These are phyloP conservation scores for Thalassaphorura encarpata DNA, from an alignment of 1,140 invertebrate species.

Conservation along the genomic window DNA sequence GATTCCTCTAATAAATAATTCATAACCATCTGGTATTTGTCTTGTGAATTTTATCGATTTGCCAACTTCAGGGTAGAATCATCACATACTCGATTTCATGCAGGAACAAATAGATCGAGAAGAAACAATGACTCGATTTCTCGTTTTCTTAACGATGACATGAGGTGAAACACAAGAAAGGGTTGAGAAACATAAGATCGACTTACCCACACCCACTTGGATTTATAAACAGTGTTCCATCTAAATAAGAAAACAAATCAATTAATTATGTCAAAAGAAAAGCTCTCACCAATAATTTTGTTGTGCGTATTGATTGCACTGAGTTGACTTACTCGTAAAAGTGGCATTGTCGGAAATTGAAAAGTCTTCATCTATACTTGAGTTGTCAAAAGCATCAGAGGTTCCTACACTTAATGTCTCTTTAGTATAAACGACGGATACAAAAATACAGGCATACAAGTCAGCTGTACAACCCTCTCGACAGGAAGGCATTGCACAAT, in stretches of 20 bases:
- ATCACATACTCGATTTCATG: no score
- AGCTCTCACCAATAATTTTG: not conserved
- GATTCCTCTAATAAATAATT: no score
- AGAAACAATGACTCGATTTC: no score
- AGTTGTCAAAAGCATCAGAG: not conserved
- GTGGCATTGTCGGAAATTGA: not conserved
- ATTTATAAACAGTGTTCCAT: not conserved
- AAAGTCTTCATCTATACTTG: not conserved
- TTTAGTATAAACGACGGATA: conserved; percentile 64
- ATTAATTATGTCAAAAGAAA: not conserved
- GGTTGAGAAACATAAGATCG: no score
- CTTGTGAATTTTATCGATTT: no score
- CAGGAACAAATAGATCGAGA: no score
- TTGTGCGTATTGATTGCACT: not conserved
- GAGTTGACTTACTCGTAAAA: not conserved
- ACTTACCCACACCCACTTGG: not conserved
- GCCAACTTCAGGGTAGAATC: no score
- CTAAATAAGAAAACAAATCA: not conserved
- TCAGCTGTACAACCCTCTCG: conserved; percentile 79
- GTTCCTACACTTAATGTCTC: not conserved
- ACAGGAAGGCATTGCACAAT: conserved; percentile 73
- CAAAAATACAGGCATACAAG: conserved; percentile 71
- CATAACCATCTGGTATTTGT: no score
- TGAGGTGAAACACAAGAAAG: no score
- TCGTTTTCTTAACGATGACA: no score